Base-by-base conservation (phyloP, 2,888 invertebrate genomes). In the Melinaea menophilus region DNA sequence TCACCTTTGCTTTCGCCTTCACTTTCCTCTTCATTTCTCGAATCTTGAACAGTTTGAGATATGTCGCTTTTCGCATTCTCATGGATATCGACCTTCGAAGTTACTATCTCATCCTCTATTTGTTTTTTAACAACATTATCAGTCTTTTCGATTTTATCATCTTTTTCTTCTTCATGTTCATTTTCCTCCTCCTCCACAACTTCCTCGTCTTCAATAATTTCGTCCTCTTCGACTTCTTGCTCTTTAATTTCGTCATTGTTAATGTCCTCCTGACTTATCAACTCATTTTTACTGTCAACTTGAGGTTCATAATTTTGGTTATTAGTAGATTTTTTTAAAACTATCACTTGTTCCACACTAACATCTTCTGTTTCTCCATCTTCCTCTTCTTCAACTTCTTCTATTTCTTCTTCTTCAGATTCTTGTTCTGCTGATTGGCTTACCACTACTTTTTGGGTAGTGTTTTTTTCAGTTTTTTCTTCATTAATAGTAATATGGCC, bases 401-500 rank as follows among this genome's bases (percentile, higher is more conserved):
- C 75, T 13, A 71, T 64, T 60, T 71, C 73, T 58, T 71, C 73
- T 58, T 74, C 73, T 58, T 74, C 75, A 46, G 73, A 71, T 61
- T 72, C 70, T 67, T 72, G 65, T 9, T 62, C 63, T 51, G 69
- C 69, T 22, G 80, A 77, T 72, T 88, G 79, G 37, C 83, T 75
- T 13, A 86, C 74, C 0, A 85, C 79, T 5, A 87, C 82, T 66
- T 86, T 86, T 69, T 85, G 84, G n/a, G 80, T 81, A 5, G 81
- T 81, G 11, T 77, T 82, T 2, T 80, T 79, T 70, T 86, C 86
- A 31, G 82, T 79, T 47, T 75, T 81, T 74, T 89, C 90, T 74
- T 85, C 81, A 47, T 82, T 79, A 68, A 79, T 87, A 2, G 82
- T 73, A 55, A 88, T 70, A 54, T 75, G 71, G 0, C 75, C 79